A percentile compares a stretch with the other conserved stretches of the same genome.
phyloP scores from a whole-genome alignment of 2,888 invertebrate genomes.

The Trypoxylon attenuatum region DNA sequence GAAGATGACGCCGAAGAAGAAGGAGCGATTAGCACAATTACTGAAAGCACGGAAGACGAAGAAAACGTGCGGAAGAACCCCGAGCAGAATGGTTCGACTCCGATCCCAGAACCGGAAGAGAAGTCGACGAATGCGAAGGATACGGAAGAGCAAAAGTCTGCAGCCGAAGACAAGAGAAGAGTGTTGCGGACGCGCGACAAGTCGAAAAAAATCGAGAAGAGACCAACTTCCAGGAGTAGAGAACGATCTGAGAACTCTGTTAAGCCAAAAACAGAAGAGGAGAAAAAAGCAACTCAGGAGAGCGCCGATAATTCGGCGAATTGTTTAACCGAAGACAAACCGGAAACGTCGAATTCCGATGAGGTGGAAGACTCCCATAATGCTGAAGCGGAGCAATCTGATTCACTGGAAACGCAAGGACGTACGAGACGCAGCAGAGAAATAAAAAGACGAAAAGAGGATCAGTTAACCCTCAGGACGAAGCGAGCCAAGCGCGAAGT shows the following conservation, averaged over 20 bases:
- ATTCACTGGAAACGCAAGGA: constrained; percentile 51
- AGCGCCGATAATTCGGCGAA: constrained; percentile 16
- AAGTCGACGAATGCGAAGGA: constrained; percentile 5
- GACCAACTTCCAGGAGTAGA: constrained; percentile 21
- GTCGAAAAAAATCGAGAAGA: constrained; percentile 55
- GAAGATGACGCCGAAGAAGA: no score
- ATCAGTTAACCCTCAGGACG: constrained; percentile 45
- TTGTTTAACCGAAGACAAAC: constrained; percentile 27
- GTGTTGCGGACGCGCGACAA: constrained; percentile 65
- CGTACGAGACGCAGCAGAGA: constrained; percentile 67
- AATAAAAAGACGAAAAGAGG: constrained; percentile 63
- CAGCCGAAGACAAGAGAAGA: constrained; percentile 59
- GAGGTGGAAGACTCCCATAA: constrained; percentile 72
- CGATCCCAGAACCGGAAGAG: constrained; percentile 9
- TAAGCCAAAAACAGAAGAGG: constrained; percentile 42
- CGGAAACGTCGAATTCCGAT: constrained; percentile 52
- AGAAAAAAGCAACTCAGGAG: constrained; percentile 15
- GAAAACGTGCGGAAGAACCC: not conserved
- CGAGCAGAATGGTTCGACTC: constrained; percentile 7
- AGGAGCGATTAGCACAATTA: no score
- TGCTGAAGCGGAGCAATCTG: constrained; percentile 63
- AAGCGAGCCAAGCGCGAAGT: constrained; percentile 56
- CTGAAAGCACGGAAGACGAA: constrained; percentile 1
- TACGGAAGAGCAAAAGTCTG: constrained; percentile 48
- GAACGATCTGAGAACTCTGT: constrained; percentile 32